phyloP scores from a whole-genome alignment of 2,113 vertebrate species.

The Mesoclemmys tuberculata region DNA sequence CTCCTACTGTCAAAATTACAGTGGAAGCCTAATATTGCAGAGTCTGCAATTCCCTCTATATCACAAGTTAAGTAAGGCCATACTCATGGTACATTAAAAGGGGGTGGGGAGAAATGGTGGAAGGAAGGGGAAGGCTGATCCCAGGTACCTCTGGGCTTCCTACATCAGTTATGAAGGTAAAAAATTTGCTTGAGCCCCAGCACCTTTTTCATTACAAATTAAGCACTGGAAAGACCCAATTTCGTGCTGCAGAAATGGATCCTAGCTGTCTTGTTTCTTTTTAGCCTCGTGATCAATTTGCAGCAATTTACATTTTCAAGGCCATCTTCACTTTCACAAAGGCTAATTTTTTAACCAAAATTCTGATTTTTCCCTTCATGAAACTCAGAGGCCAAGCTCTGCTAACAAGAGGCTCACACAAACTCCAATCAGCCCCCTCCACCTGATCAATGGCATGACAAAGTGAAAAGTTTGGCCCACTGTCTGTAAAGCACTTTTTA shows the following conservation, averaged over 20 bases:
- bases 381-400: not conserved
- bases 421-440: not conserved
- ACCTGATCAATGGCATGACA: not conserved
- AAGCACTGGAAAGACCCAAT: not conserved
- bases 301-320: not conserved
- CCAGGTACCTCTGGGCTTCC: no score
- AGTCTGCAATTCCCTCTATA: no score
- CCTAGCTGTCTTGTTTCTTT: conserved; percentile 21
- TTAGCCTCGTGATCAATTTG: not conserved
- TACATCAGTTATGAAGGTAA: no score
- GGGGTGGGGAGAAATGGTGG: not conserved
- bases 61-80: no score
- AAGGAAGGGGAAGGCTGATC: no score
- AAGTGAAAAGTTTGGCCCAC: not conserved
- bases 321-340: not conserved
- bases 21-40: no score
- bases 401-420: not conserved
- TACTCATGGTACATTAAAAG: not conserved
- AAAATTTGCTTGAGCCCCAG: no score
- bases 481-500: not conserved
- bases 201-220: no score
- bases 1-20: no score
- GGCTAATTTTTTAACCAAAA: not conserved
- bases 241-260: conserved; percentile 1
- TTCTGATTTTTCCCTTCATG: not conserved